A percentile compares a stretch with the other conserved stretches of the same genome.
phyloP scores from a whole-genome alignment of 2,113 vertebrate species.

The Chaenocephalus aceratus region DNA sequence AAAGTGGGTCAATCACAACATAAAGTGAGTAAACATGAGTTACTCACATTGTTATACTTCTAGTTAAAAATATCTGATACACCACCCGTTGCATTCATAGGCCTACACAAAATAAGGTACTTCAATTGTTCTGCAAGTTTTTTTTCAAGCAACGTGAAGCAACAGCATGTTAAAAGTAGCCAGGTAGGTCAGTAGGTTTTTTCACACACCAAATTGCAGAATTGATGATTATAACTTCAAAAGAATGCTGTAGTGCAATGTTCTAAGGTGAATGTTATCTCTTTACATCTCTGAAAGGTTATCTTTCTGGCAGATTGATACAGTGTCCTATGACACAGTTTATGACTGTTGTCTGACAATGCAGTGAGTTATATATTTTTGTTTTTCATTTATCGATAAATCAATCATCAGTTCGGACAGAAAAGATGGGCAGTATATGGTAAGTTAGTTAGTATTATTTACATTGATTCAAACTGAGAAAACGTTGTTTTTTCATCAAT shows the following conservation, averaged over 20 bases:
- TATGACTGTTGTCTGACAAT: not conserved
- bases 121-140: not conserved
- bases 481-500: not conserved
- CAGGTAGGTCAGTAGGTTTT: not conserved
- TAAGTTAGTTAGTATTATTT: not conserved
- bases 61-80: not conserved
- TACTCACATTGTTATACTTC: not conserved
- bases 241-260: not conserved
- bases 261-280: not conserved
- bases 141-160: not conserved
- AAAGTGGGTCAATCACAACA: not conserved
- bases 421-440: no score
- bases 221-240: not conserved
- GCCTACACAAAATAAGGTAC: not conserved
- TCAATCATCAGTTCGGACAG: not conserved
- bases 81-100: slow-evolving; percentile 45
- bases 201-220: not conserved
- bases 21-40: not conserved
- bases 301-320: not conserved
- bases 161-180: not conserved
- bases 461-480: not conserved
- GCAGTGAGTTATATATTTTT: no score
- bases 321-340: not conserved
- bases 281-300: not conserved
- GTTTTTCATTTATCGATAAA: no score